Evolutionary conservation across 2,888 invertebrate genomes (phyloP).

Genomic region (Seladonia tumulorum): DNA sequence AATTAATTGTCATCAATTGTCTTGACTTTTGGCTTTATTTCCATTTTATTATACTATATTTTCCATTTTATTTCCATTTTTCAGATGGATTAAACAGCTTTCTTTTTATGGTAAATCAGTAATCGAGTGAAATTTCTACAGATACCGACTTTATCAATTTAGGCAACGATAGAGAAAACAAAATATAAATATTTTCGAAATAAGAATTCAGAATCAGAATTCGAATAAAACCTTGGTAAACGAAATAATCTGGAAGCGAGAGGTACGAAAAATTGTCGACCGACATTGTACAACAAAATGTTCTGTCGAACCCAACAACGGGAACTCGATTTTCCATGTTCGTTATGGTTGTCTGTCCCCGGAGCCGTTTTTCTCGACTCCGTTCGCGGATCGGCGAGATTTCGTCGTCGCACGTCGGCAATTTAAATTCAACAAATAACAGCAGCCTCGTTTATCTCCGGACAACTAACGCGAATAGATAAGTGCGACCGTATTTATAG

Average conservation of each 20-base stretch:
- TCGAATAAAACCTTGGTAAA: too few species aligned
- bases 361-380: not conserved
- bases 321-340: not conserved
- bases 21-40: not conserved
- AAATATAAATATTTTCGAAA: too few species aligned
- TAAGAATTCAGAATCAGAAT: not conserved
- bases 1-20: not conserved
- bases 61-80: not conserved
- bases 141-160: too few species aligned
- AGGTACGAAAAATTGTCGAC: not conserved
- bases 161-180: too few species aligned
- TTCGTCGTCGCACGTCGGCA: not conserved
- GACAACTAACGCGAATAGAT: slow-evolving; percentile 22
- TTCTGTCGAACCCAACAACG: not conserved
- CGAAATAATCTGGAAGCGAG: not conserved
- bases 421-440: slow-evolving; percentile 39
- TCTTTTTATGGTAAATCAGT: too few species aligned
- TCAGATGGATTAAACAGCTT: too few species aligned
- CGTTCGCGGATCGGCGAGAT: not conserved
- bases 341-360: not conserved
- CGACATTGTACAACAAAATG: slow-evolving; percentile 2
- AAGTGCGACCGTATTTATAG: slow-evolving; percentile 35
- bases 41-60: not conserved
- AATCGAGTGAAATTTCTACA: too few species aligned
- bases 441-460: slow-evolving; percentile 14